A percentile compares a stretch with the other conserved stretches of the same genome.
These are phyloP conservation scores for Prunella strophiata DNA, from an alignment of 2,797 vertebrate genomes.

Conservation along the genomic window DNA sequence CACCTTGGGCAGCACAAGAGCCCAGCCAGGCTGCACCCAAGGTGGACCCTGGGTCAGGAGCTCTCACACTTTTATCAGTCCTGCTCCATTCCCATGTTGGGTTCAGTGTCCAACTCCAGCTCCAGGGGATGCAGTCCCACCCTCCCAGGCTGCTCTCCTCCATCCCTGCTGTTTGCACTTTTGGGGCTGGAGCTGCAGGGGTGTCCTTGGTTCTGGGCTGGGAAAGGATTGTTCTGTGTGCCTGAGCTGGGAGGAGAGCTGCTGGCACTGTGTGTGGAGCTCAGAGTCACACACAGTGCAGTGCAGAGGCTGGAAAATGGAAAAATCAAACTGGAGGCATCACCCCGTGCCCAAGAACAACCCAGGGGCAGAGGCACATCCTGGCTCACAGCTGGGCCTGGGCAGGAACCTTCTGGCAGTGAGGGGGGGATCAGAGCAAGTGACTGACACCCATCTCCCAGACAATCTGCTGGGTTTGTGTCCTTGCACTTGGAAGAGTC, in stretches of 20 bases:
- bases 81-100: too few relatives aligned
- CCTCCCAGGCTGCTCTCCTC: background rate
- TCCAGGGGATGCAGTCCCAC: too few relatives aligned
- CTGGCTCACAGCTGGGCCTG: accelerated
- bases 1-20: too few relatives aligned
- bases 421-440: background rate
- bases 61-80: too few relatives aligned
- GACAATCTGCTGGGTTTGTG: background rate
- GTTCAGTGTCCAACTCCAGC: too few relatives aligned
- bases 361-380: too few relatives aligned
- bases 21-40: too few relatives aligned
- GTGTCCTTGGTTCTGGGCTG: background rate
- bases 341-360: accelerated
- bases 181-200: background rate
- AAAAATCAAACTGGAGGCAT: accelerated
- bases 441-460: background rate
- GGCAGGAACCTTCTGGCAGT: background rate
- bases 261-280: accelerated
- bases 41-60: too few relatives aligned
- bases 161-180: background rate
- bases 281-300: background rate
- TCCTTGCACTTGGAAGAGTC: background rate
- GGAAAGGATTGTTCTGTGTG: too few relatives aligned
- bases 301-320: accelerated
- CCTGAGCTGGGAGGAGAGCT: background rate